Conservation (phyloP, 2,888 invertebrate species). For the Troides aeacus region DNA sequence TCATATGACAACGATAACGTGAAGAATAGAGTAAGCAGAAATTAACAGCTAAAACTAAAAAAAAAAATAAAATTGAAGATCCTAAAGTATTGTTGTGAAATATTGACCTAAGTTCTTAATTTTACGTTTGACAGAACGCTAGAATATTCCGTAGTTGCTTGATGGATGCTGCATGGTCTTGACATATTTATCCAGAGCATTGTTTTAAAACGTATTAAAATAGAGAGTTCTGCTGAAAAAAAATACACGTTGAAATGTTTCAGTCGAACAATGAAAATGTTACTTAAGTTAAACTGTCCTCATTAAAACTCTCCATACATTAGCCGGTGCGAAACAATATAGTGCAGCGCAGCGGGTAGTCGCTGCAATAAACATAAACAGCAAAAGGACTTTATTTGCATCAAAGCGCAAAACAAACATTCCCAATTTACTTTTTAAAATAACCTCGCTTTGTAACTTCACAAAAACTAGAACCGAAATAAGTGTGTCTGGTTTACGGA, state of each 20-base stretch:
- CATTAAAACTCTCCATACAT: neutral
- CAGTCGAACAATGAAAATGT: slow-evolving; percentile 5
- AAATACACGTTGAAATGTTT: neutral
- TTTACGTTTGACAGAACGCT: too few species aligned
- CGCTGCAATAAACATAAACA: slow-evolving; percentile 24
- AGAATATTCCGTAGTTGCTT: neutral
- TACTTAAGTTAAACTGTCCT: slow-evolving; percentile 1
- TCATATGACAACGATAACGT: too few species aligned
- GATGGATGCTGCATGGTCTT: neutral
- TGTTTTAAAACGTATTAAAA: neutral
- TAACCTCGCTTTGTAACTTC: slow-evolving; percentile 7
- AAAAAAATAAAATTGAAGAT: too few species aligned
- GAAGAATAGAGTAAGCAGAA: too few species aligned
- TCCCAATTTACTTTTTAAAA: slow-evolving; percentile 23
- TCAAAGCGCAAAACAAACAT: slow-evolving; percentile 23
- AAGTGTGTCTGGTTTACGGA: slow-evolving; percentile 17
- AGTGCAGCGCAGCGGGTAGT: slow-evolving; percentile 2
- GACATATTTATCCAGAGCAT: neutral
- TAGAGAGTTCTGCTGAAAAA: neutral
- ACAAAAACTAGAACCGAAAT: slow-evolving; percentile 16
- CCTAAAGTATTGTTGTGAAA: too few species aligned
- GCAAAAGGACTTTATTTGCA: slow-evolving; percentile 23
- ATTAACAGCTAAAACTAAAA: too few species aligned
- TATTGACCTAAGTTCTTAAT: too few species aligned
- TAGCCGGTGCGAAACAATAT: slow-evolving; percentile 13